Base-by-base conservation (phyloP, 2,113 vertebrate genomes). In the Clupea harengus region DNA sequence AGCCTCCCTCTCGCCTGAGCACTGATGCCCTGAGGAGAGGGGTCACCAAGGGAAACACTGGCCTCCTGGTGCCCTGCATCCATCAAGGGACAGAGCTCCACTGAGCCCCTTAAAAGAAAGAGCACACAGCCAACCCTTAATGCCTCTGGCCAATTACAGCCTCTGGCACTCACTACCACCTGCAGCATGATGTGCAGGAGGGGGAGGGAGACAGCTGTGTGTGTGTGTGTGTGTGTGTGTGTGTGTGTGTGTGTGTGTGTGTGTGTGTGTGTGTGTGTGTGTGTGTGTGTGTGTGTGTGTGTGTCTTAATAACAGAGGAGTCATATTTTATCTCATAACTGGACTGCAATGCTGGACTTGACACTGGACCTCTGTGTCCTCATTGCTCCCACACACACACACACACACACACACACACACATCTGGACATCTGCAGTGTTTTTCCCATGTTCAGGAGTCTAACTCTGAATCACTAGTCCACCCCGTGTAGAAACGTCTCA, bases 181-280 rank as follows among this genome's bases (percentile, higher is more conserved):
- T 57, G 18, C 18, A 57, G 52, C 11, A 57, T 57, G 17, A 54
- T 54, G 52, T 18, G 17, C 18, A 15, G 11, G 52, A 47, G 46
- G 46, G 46, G 46, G 46, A 47, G 11, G 46, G 11, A 47, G 11
- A 47, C 46, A 47, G 3, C 46, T 84, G 20, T 84, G 60, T 28
- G 83, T 67, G 88, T 84, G 86, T 88, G 39, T 82, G 82, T 57
- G 67, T 15, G 80, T 54, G 13, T 80, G 49, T 87, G 75, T 83
- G 83, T 87, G 80, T 81, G 81, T 52, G 82, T 54, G 47, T 82
- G 44, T 82, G 46, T 2, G 39, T 39, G 39, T 39, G 39, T 2
- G 39, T 39, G 39, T 39, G 20, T 72, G 60, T 28, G 83, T 54
- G 88, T 84, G 86, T 88, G 39, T 81, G 82, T 57, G 67, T 15